These are phyloP conservation scores for Parazoanthus darwini DNA, from an alignment of 92 coral and sea anemone species.

Conservation along the genomic window DNA sequence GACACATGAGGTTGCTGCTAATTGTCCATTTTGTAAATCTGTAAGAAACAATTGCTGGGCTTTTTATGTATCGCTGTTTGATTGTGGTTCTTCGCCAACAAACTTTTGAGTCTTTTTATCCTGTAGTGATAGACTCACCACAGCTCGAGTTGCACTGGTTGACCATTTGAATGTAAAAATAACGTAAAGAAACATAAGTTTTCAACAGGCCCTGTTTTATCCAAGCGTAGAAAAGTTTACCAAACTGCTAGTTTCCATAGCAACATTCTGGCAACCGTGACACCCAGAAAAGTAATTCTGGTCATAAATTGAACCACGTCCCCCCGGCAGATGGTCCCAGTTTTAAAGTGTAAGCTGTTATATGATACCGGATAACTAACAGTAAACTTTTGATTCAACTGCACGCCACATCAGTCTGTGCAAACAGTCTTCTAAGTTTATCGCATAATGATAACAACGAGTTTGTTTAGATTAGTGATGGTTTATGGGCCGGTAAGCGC, in stretches of 20 bases:
- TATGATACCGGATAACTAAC: background rate
- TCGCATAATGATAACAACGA: background rate
- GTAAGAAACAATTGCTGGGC: conserved; percentile 5
- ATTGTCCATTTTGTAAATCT: conserved; percentile 11
- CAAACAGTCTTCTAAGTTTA: conserved; percentile 11
- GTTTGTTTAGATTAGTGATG: background rate
- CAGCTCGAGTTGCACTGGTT: background rate
- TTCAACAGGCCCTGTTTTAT: conserved; percentile 3
- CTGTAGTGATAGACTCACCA: background rate
- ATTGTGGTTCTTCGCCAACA: background rate
- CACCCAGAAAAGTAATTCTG: background rate
- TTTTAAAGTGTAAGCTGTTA: background rate
- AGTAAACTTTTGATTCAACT: background rate
- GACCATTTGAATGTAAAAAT: background rate
- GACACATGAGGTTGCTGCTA: background rate
- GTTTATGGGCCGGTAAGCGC: background rate
- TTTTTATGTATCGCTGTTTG: background rate
- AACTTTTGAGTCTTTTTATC: background rate
- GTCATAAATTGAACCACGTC: background rate
- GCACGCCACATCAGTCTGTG: background rate
- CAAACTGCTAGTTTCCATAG: background rate
- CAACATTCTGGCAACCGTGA: background rate
- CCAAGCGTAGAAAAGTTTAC: background rate
- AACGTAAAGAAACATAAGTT: background rate
- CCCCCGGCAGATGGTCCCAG: background rate